Evolutionary conservation across 1,140 invertebrate species (phyloP).

Genomic region (Zaprionus camerounensis): DNA sequence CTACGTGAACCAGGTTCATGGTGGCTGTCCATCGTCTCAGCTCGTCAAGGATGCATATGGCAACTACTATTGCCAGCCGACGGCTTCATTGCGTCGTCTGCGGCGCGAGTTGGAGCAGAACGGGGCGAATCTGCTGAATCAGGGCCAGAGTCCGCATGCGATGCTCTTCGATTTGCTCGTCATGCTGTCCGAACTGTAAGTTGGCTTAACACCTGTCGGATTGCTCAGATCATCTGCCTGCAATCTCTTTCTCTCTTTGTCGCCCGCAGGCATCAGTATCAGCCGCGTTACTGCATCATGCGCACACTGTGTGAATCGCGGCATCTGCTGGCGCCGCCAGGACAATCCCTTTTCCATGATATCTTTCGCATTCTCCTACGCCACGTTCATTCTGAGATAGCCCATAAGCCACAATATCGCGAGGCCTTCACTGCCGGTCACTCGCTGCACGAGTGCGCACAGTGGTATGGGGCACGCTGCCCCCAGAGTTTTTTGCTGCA

Average conservation of each 20-base stretch:
- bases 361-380: constrained; percentile 87
- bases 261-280: constrained; percentile 85
- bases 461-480: constrained; percentile 71
- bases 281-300: constrained; percentile 88
- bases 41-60: constrained; percentile 64
- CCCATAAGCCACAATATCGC: constrained; percentile 62
- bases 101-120: constrained; percentile 44
- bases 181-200: constrained; percentile 62
- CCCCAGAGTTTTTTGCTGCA: constrained; percentile 73
- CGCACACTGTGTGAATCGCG: constrained; percentile 89
- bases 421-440: constrained; percentile 66
- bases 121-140: constrained; percentile 42
- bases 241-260: neutral
- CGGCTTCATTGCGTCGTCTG: constrained; percentile 34
- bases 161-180: constrained; percentile 66
- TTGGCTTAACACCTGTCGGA: constrained; percentile 2
- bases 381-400: constrained; percentile 84
- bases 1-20: constrained; percentile 35
- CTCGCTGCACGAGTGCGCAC: constrained; percentile 67
- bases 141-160: constrained; percentile 43
- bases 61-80: constrained; percentile 59
- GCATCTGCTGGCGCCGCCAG: constrained; percentile 85
- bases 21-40: constrained; percentile 59
- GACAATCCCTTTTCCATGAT: constrained; percentile 88
- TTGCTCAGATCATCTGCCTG: neutral